phyloP scores from a whole-genome alignment of 1,140 invertebrate genomes.

The Cyclargus thomasi region DNA sequence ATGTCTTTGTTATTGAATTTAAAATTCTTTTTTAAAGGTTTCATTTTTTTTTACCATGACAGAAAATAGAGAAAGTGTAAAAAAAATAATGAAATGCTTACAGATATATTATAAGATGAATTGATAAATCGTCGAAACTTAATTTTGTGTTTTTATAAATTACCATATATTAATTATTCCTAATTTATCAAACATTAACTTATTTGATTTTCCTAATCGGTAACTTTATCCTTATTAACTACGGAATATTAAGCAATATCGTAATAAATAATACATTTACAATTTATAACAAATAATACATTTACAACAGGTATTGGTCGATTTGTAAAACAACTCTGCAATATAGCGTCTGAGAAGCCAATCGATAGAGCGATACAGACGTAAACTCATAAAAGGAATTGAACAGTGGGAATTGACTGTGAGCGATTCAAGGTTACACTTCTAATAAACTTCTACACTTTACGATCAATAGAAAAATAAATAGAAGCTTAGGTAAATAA shows the following conservation, averaged over 20 bases:
- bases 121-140: too few relatives aligned
- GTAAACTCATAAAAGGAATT: background rate
- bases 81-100: too few relatives aligned
- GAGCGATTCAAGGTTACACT: background rate
- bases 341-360: background rate
- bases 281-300: too few relatives aligned
- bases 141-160: too few relatives aligned
- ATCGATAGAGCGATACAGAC: background rate
- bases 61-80: background rate
- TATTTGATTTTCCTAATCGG: too few relatives aligned
- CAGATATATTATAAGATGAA: too few relatives aligned
- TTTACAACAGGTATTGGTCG: too few relatives aligned
- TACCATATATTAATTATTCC: too few relatives aligned
- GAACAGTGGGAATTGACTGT: background rate
- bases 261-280: too few relatives aligned
- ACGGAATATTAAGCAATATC: too few relatives aligned
- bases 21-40: constrained; percentile 39
- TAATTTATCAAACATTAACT: too few relatives aligned
- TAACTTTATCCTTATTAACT: too few relatives aligned
- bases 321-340: background rate
- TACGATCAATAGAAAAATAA: background rate
- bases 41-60: constrained; percentile 16
- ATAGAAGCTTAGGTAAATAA: background rate
- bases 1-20: constrained; percentile 67
- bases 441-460: background rate